Percentiles rank a stretch among this genome's conserved stretches.
These are phyloP conservation scores for Lithophane ornitopus DNA, from an alignment of 2,888 invertebrate genomes.

Conservation along the genomic window DNA sequence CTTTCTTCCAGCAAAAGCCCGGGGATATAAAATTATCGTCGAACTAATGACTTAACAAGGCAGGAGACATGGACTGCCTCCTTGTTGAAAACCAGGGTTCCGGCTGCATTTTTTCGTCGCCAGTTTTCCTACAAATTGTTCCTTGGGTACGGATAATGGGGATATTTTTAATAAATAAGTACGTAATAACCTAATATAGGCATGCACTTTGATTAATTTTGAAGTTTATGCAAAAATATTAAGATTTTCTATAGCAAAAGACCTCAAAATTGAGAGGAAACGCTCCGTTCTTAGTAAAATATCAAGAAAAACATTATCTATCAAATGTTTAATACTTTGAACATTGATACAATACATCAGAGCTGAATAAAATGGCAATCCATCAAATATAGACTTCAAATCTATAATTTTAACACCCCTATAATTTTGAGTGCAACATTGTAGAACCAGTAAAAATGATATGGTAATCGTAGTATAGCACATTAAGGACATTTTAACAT, in stretches of 20 bases:
- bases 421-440: slow-evolving; percentile 49
- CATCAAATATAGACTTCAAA: not conserved
- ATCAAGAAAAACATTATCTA: not conserved
- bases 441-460: slow-evolving; percentile 23
- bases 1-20: slow-evolving; percentile 28
- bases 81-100: slow-evolving; percentile 16
- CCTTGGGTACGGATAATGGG: slow-evolving; percentile 2
- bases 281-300: not conserved
- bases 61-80: slow-evolving; percentile 14
- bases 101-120: slow-evolving; percentile 7
- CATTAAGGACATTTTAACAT: not conserved
- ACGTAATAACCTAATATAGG: slow-evolving; percentile 40
- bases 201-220: not conserved
- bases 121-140: slow-evolving; percentile 24
- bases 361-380: not conserved
- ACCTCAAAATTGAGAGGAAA: not conserved
- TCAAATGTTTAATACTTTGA: not conserved
- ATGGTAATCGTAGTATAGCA: not conserved
- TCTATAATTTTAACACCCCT: slow-evolving; percentile 28
- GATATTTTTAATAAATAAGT: slow-evolving; percentile 51
- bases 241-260: not conserved
- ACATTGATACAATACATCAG: not conserved
- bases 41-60: slow-evolving; percentile 53
- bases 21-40: slow-evolving; percentile 52
- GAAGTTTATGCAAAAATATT: not conserved